Percentiles rank a stretch among this genome's conserved stretches.
Evolutionary conservation across 2,113 vertebrate genomes (phyloP).

Genomic region (Chaetorhynchus papuensis): DNA sequence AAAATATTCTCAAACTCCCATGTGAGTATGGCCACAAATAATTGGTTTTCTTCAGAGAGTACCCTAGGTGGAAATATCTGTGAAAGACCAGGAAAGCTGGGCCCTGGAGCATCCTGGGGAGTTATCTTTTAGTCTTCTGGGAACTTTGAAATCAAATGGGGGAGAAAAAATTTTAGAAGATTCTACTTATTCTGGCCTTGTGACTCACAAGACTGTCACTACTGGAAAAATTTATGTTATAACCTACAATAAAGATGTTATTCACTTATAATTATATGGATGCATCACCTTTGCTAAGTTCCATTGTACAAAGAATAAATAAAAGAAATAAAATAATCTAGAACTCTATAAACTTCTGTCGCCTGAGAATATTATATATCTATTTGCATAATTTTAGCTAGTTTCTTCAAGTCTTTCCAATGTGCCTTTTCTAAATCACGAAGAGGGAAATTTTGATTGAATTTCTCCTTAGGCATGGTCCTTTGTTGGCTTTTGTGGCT

Average conservation of each 20-base stretch:
- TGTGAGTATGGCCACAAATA: neutral
- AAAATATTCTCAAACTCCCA: neutral
- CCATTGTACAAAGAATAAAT: neutral
- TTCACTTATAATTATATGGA: neutral
- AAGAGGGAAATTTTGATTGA: neutral
- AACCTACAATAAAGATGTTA: neutral
- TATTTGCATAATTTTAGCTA: neutral
- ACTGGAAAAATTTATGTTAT: constrained; percentile 6
- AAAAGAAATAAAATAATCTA: constrained; percentile 28
- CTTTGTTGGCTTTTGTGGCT: neutral
- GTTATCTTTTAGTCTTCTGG: neutral
- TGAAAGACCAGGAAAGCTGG: neutral
- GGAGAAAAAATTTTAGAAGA: neutral
- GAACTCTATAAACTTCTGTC: neutral
- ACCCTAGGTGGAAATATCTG: rapidly evolving
- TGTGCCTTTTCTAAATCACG: neutral
- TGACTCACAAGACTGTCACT: neutral
- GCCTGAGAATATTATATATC: neutral
- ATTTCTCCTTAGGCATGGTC: neutral
- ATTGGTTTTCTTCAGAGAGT: neutral
- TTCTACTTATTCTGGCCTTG: constrained; percentile 33
- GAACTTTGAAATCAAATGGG: neutral
- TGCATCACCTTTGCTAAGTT: neutral
- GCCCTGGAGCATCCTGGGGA: neutral
- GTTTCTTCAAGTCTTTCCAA: constrained; percentile 13